These are phyloP conservation scores for Sebastiscus albofasciatus DNA, from an alignment of 2,797 vertebrate genomes.

Conservation along the genomic window DNA sequence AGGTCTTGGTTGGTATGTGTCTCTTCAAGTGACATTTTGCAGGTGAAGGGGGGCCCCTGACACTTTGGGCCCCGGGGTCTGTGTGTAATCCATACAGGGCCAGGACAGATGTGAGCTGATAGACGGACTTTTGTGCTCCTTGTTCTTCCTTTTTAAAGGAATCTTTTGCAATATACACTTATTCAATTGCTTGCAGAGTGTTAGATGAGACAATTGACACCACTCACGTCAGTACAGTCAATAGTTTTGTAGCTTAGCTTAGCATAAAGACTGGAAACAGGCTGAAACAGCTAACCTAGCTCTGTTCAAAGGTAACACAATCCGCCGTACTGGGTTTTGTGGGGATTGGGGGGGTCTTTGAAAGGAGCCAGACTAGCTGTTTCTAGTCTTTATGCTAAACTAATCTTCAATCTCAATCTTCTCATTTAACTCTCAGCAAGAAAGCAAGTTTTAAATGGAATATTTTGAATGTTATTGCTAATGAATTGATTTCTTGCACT, in stretches of 20 bases:
- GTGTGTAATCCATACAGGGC: too few species aligned
- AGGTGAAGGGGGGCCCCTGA: too few species aligned
- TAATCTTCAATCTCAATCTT: neutral
- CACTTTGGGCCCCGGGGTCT: too few species aligned
- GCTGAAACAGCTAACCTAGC: too few species aligned
- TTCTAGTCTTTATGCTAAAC: neutral
- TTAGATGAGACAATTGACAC: neutral
- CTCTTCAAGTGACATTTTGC: too few species aligned
- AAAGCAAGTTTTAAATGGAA: neutral
- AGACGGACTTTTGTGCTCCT: neutral
- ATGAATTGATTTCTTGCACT: neutral
- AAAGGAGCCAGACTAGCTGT: neutral
- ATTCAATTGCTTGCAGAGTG: neutral
- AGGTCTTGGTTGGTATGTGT: too few species aligned
- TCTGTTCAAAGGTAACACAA: too few species aligned
- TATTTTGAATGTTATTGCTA: neutral
- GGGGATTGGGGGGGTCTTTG: neutral
- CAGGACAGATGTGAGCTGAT: neutral
- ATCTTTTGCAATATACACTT: neutral
- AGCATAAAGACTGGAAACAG: fast-evolving
- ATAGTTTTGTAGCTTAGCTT: neutral
- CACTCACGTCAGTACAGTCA: neutral
- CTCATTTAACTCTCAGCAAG: neutral
- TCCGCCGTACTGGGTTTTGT: too few species aligned
- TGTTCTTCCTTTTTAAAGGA: neutral